These are phyloP conservation scores for Psittacula cyanocephala DNA, from an alignment of 2,113 vertebrate species.

Conservation along the genomic window DNA sequence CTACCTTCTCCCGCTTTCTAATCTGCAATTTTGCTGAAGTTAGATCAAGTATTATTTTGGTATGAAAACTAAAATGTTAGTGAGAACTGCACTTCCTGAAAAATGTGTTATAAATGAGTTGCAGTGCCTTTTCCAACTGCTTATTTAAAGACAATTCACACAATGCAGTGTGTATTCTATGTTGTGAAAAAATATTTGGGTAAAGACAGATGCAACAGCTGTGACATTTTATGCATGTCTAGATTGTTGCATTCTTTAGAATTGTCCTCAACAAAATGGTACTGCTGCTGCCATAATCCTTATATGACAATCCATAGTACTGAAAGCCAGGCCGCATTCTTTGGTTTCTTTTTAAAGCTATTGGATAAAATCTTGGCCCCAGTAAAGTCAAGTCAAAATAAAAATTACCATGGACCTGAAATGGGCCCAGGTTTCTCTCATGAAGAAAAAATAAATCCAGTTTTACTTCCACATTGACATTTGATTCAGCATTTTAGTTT, in stretches of 20 bases:
- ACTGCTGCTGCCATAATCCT: not conserved
- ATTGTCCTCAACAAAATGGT: not conserved
- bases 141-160: not conserved
- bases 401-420: not conserved
- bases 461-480: not conserved
- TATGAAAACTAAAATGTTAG: not conserved
- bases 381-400: not conserved
- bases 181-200: conserved; percentile 14
- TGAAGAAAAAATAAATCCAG: not conserved
- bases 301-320: not conserved
- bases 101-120: not conserved
- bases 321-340: not conserved
- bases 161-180: not conserved
- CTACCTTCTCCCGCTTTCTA: not conserved
- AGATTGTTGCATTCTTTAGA: conserved; percentile 23
- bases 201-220: conserved; percentile 56
- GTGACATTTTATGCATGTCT: conserved; percentile 40
- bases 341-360: not conserved
- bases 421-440: not conserved
- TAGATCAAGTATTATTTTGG: not conserved
- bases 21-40: not conserved
- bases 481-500: not conserved
- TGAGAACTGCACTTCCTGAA: not conserved
- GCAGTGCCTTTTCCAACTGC: not conserved
- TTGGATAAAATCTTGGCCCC: not conserved